Conservation (phyloP, 2,797 vertebrate genomes). For the Spinus pinus region DNA sequence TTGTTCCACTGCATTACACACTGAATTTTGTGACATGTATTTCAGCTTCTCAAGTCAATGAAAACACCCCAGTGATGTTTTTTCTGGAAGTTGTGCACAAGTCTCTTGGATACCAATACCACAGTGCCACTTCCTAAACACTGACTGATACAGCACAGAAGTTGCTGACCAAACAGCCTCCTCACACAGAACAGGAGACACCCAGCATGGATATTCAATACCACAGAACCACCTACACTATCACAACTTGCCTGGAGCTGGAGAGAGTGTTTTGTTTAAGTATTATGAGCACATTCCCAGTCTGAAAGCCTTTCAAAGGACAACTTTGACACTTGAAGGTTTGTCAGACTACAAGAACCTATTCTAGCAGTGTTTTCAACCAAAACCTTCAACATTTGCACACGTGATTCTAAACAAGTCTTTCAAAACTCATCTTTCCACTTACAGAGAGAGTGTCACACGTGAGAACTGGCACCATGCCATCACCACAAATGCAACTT, state of each 20-base stretch:
- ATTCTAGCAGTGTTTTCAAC: not conserved
- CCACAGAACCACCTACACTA: not conserved
- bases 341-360: not conserved
- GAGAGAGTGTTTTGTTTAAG: not conserved
- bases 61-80: not conserved
- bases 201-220: not conserved
- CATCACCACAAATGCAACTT: not conserved
- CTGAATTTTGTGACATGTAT: not conserved
- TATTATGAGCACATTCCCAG: not conserved
- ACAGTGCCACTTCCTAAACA: not conserved
- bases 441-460: not conserved
- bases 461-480: not conserved
- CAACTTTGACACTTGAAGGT: not conserved
- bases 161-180: not conserved
- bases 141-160: not conserved
- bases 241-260: not conserved
- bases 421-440: not conserved
- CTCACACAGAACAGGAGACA: not conserved
- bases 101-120: not conserved
- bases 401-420: not conserved
- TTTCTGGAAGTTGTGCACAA: not conserved
- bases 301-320: not conserved
- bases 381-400: not conserved
- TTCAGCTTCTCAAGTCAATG: not conserved
- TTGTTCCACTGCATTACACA: not conserved